Conservation (phyloP, 2,888 invertebrate genomes). For the Camponotus fellah region DNA sequence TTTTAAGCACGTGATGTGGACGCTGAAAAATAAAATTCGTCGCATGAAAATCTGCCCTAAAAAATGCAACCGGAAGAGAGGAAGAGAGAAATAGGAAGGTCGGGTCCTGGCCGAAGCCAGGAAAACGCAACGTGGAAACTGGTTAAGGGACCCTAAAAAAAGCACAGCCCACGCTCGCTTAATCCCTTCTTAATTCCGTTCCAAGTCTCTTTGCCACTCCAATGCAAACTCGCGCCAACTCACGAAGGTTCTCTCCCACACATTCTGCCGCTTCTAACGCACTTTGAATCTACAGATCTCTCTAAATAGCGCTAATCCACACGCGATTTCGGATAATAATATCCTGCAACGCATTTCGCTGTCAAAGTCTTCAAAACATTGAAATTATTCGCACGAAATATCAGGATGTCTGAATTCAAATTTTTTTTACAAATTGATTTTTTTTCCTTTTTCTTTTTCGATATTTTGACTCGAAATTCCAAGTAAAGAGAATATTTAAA, state of each 20-base stretch:
- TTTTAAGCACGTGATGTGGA: too few species aligned
- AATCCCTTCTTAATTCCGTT: slow-evolving; percentile 69
- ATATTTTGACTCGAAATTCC: too few species aligned
- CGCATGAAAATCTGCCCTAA: too few species aligned
- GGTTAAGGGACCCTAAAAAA: slow-evolving; percentile 69
- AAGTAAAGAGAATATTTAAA: too few species aligned
- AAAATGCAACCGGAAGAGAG: too few species aligned
- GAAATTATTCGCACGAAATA: neutral
- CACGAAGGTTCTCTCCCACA: slow-evolving; percentile 32
- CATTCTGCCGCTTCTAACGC: slow-evolving; percentile 33
- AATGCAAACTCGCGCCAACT: slow-evolving; percentile 63
- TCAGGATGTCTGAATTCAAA: too few species aligned
- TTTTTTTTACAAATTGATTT: too few species aligned
- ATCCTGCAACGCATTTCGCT: neutral
- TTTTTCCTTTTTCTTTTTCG: too few species aligned
- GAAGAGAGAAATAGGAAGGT: slow-evolving; percentile 5
- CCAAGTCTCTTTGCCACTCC: slow-evolving; percentile 65
- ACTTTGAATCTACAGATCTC: neutral
- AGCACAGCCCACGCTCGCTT: slow-evolving; percentile 68
- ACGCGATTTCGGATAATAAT: slow-evolving; percentile 25
- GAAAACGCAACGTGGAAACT: slow-evolving; percentile 61
- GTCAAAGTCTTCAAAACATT: slow-evolving; percentile 3
- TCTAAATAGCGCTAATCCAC: neutral
- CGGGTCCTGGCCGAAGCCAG: slow-evolving; percentile 40
- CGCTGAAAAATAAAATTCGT: too few species aligned